A percentile compares a stretch with the other conserved stretches of the same genome.
Evolutionary conservation across 2,113 vertebrate genomes (phyloP).

Genomic region (Thalassoma bifasciatum): DNA sequence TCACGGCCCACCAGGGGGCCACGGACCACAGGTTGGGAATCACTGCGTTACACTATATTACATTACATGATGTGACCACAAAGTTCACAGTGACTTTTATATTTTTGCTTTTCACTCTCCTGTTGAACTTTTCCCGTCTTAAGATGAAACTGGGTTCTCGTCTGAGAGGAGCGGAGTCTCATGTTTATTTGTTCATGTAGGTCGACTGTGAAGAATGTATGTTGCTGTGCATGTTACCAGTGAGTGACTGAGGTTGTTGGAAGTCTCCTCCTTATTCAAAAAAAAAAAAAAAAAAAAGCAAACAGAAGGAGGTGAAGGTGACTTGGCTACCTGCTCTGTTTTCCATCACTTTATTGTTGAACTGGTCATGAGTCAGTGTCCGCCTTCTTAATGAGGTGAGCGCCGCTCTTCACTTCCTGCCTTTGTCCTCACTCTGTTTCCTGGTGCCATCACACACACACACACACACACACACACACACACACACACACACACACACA

Average conservation of each 20-base stretch:
- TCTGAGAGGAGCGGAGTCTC: neutral
- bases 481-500: neutral
- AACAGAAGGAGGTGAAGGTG: neutral
- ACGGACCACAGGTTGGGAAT: too few relatives aligned
- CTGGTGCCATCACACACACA: conserved; percentile 61
- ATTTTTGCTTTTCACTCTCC: too few relatives aligned
- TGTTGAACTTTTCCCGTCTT: too few relatives aligned
- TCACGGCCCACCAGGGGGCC: too few relatives aligned
- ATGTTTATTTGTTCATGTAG: neutral
- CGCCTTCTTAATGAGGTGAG: conserved; percentile 56
- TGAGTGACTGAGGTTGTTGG: neutral
- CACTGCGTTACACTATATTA: too few relatives aligned
- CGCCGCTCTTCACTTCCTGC: conserved; percentile 75
- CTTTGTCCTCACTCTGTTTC: conserved; percentile 78
- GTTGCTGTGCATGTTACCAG: neutral
- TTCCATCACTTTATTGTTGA: conserved; percentile 48
- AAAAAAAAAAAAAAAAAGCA: too few relatives aligned
- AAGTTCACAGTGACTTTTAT: too few relatives aligned
- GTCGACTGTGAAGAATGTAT: neutral
- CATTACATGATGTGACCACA: too few relatives aligned
- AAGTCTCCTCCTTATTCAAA: neutral
- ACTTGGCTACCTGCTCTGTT: conserved; percentile 36
- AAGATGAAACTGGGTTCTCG: neutral
- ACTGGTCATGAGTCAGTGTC: conserved; percentile 37
- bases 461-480: neutral